Conservation (phyloP, 2,113 vertebrate species). For the Oriolus oriolus region DNA sequence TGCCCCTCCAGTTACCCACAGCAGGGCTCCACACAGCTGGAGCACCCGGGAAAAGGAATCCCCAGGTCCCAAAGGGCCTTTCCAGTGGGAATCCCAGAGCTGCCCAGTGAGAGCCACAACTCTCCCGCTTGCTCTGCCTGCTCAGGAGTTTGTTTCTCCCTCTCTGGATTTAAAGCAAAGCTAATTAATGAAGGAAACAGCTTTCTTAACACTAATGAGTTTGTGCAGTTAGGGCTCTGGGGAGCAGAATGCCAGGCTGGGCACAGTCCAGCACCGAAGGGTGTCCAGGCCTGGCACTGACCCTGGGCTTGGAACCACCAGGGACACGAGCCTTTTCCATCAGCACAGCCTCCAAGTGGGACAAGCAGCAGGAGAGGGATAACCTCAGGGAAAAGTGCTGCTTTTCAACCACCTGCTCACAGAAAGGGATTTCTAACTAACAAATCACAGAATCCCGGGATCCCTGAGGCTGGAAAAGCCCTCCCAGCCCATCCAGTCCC, state of each 20-base stretch:
- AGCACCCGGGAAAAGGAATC: fast-evolving
- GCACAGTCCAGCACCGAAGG: neutral
- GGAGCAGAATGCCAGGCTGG: neutral
- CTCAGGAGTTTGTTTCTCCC: neutral
- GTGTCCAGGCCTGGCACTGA: neutral
- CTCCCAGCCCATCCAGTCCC: neutral
- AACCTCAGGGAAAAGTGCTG: neutral
- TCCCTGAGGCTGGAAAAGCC: neutral
- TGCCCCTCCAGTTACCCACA: neutral
- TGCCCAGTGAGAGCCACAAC: neutral
- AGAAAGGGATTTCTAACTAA: neutral
- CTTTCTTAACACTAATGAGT: neutral
- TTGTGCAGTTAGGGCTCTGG: neutral
- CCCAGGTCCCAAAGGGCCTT: fast-evolving
- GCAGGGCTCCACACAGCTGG: fast-evolving
- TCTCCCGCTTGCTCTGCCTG: neutral
- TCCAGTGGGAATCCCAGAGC: neutral
- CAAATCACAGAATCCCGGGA: fast-evolving
- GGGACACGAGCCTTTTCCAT: neutral
- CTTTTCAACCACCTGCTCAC: neutral
- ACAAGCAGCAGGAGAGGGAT: neutral
- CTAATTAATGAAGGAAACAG: neutral
- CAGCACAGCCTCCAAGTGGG: neutral
- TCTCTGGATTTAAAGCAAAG: neutral
- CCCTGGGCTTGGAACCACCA: neutral